These are phyloP conservation scores for Cuculus canorus DNA, from an alignment of 2,797 vertebrate genomes.

Conservation along the genomic window DNA sequence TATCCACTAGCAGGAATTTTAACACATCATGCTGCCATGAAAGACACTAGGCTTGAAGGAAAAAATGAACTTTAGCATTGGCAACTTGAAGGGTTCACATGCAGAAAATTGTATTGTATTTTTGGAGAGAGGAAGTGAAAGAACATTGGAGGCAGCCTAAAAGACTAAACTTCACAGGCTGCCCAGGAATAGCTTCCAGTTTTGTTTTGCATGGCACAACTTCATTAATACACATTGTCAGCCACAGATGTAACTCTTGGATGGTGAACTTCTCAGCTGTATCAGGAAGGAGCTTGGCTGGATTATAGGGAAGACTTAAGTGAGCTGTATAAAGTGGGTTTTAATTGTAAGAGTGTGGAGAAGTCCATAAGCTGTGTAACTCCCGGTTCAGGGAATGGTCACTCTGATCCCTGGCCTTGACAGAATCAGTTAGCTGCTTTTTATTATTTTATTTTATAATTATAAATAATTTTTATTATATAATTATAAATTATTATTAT, in stretches of 20 bases:
- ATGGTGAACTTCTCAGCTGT: not conserved
- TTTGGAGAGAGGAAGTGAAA: not conserved
- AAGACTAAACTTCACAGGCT: not conserved
- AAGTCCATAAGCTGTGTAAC: not conserved
- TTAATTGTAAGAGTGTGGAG: not conserved
- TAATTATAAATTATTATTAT: no score
- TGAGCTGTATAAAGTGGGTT: not conserved
- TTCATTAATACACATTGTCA: not conserved
- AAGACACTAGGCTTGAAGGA: not conserved
- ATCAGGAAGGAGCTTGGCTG: not conserved
- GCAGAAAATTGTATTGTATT: not conserved
- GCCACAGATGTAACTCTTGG: not conserved
- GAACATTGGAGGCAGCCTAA: not conserved
- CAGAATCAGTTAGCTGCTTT: not conserved
- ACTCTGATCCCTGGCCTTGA: not conserved
- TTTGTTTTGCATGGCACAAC: not conserved
- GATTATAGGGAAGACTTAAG: not conserved
- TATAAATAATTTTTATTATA: no score
- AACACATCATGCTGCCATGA: not conserved
- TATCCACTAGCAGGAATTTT: not conserved
- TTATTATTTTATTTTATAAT: not conserved
- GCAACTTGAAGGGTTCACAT: not conserved
- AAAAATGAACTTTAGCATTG: not conserved
- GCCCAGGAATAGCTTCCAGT: not conserved
- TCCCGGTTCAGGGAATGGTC: not conserved